Evolutionary conservation across 2,888 invertebrate species (phyloP).

Genomic region (Sarcophaga rosellei): DNA sequence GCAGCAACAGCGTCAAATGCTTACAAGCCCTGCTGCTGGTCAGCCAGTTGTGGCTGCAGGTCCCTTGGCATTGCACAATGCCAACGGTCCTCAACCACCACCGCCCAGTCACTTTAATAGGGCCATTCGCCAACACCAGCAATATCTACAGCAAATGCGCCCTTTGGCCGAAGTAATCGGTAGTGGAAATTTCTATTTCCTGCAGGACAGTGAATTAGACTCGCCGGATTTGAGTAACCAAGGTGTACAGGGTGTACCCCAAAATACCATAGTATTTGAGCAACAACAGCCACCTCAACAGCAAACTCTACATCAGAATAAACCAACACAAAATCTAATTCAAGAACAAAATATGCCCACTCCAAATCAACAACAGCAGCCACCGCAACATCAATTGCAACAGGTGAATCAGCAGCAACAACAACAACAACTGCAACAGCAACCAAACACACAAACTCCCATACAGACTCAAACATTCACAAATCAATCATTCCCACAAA

Average conservation of each 20-base stretch:
- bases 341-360: slow-evolving; percentile 62
- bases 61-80: slow-evolving; percentile 61
- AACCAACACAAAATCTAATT: slow-evolving; percentile 60
- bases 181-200: slow-evolving; percentile 89
- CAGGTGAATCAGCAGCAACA: slow-evolving; percentile 45
- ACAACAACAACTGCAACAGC: slow-evolving; percentile 65
- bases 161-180: slow-evolving; percentile 90
- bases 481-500: slow-evolving; percentile 88
- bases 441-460: slow-evolving; percentile 79
- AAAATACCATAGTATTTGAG: slow-evolving; percentile 69
- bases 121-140: slow-evolving; percentile 84
- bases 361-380: slow-evolving; percentile 46
- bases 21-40: slow-evolving; percentile 72
- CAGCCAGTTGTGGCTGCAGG: slow-evolving; percentile 66
- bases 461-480: slow-evolving; percentile 93
- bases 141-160: slow-evolving; percentile 83
- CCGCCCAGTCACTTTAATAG: slow-evolving; percentile 79
- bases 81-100: slow-evolving; percentile 64
- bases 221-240: slow-evolving; percentile 84
- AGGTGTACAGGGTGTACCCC: slow-evolving; percentile 55
- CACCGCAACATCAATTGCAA: slow-evolving; percentile 55
- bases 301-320: slow-evolving; percentile 55
- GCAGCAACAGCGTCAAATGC: slow-evolving; percentile 71
- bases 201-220: slow-evolving; percentile 95
- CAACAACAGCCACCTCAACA: slow-evolving; percentile 72